A percentile compares a stretch with the other conserved stretches of the same genome.
These are phyloP conservation scores for Silurus glanis DNA, from an alignment of 2,113 vertebrate genomes.

Conservation along the genomic window DNA sequence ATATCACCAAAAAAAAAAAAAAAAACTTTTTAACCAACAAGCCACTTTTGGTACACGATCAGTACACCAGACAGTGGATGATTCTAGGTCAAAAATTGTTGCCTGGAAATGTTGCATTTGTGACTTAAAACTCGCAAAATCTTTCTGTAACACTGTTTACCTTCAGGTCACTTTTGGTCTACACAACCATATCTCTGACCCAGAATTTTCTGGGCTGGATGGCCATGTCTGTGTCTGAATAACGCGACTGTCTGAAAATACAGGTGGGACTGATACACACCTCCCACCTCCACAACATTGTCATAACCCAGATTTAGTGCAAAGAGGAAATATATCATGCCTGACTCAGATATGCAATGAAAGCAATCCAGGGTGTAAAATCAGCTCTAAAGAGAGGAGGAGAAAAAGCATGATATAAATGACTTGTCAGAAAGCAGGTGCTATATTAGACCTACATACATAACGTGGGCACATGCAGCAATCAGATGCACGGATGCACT, in stretches of 20 bases:
- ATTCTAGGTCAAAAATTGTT: not conserved
- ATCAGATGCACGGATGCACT: not conserved
- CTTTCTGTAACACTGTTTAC: not conserved
- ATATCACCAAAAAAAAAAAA: not conserved
- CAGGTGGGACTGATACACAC: not conserved
- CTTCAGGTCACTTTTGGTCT: not conserved
- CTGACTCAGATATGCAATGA: conserved; percentile 6
- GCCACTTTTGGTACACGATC: not conserved
- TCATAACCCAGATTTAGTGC: conserved; percentile 17
- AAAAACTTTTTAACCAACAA: not conserved
- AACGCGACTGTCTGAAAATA: not conserved
- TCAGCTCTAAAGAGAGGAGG: not conserved
- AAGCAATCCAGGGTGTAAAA: not conserved
- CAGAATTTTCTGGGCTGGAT: conserved; percentile 2
- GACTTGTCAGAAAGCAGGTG: not conserved
- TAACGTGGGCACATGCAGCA: not conserved
- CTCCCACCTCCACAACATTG: conserved; percentile 1
- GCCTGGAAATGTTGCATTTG: too few species aligned
- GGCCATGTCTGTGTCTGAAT: not conserved
- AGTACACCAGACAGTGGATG: not conserved
- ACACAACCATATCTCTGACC: not conserved
- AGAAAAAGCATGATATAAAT: not conserved
- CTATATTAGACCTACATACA: not conserved
- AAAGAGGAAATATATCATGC: not conserved
- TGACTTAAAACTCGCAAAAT: not conserved